Evolutionary conservation across 2,888 invertebrate species (phyloP), one percentile per base, ranked within the genome.

Genomic region (Rotaria macrura): DNA sequence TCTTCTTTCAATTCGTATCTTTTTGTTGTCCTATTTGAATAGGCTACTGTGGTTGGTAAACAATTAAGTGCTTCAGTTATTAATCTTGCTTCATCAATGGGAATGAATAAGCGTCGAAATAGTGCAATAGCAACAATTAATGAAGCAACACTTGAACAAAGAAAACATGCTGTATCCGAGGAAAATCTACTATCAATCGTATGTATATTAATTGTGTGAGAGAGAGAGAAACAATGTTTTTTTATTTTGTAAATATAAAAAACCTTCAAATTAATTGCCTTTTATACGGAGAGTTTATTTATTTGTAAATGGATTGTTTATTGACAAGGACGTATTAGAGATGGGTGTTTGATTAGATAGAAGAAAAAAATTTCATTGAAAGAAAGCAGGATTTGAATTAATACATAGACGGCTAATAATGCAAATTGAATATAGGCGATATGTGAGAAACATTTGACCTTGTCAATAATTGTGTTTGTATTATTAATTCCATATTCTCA

Each of bases 151-250:
- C 1, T 43, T 79, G 43, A 79, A 43, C 79, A 40, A 43, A 9
- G n/a, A 79, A 79, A 79, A 79, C 79, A 79, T 79, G 79, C 79
- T 6, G 23, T 79, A 43, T 79, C 79, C 6, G 79, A 79, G 43
- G 79, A 79, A 79, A 79, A 79, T 79, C n/a, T 79, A n/a, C 79
- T 43, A 43, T n/a, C 40, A 43, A 43, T 43, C 7, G 79, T 79
- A 79, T 43, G 43, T 79, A 38, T 43, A 34, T 5, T 38, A 29
- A 17, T 14, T 3, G 7, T 2, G 5, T 34, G 29, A n/a, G n/a
- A n/a, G n/a, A n/a, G n/a, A n/a, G 47, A 47, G 47, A 47, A 9
- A 20, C 7, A 23, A 5, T 52, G 17, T 17, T 65, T 65, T 29
- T 65, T 49, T 49, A 49, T 49, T 49, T 65, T 65, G 65, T 65